Conservation (phyloP, 2,888 invertebrate species). For the Platycheirus rosarum region DNA sequence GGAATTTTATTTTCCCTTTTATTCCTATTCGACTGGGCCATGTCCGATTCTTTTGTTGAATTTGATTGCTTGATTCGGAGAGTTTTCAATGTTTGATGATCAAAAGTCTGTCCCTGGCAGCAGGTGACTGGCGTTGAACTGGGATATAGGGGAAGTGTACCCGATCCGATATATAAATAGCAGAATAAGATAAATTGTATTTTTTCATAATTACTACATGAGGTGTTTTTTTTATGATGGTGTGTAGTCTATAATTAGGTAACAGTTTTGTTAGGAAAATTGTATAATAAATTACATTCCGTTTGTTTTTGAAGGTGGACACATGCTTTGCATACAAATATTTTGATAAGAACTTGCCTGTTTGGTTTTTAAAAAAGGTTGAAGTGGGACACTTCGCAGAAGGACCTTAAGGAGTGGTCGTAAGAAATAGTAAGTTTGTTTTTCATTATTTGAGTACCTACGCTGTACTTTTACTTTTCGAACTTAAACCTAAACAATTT, state of each 20-base stretch:
- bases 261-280: conserved; percentile 39
- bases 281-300: conserved; percentile 14
- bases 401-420: too few relatives aligned
- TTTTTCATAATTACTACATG: conserved; percentile 49
- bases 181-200: conserved; percentile 56
- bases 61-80: conserved; percentile 68
- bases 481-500: too few relatives aligned
- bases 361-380: too few relatives aligned
- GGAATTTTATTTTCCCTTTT: conserved; percentile 25
- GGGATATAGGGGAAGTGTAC: conserved; percentile 23
- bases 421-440: too few relatives aligned
- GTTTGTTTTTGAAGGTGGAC: conserved; percentile 16
- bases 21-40: conserved; percentile 43
- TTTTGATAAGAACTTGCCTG: background rate
- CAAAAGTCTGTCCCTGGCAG: conserved; percentile 54
- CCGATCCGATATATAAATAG: conserved; percentile 3
- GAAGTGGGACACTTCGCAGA: too few relatives aligned
- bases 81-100: conserved; percentile 57
- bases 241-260: conserved; percentile 53
- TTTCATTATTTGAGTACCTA: too few relatives aligned
- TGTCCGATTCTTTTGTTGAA: conserved; percentile 66
- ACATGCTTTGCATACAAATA: conserved; percentile 13
- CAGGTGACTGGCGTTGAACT: conserved; percentile 49
- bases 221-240: conserved; percentile 62
- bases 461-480: too few relatives aligned